phyloP scores from a whole-genome alignment of 2,888 invertebrate species.

The Napeogenes sylphis region DNA sequence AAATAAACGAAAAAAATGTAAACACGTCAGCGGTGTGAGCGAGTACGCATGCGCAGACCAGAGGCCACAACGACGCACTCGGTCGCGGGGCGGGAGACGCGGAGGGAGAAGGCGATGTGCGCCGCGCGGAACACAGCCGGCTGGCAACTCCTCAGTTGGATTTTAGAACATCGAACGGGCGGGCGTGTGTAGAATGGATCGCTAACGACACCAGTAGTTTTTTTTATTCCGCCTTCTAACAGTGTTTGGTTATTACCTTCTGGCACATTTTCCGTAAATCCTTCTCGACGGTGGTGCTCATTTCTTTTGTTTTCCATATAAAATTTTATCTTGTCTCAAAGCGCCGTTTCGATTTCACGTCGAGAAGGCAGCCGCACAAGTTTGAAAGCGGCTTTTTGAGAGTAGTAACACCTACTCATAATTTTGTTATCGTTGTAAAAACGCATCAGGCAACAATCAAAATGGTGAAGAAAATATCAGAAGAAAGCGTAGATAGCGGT shows the following conservation, averaged over 20 bases:
- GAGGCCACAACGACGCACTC: slow-evolving; percentile 53
- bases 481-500: slow-evolving; percentile 78
- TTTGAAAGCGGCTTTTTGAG: slow-evolving; percentile 77
- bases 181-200: slow-evolving; percentile 77
- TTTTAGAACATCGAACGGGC: slow-evolving; percentile 77
- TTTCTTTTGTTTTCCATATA: slow-evolving; percentile 56
- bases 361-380: slow-evolving; percentile 74
- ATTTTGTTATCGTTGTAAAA: slow-evolving; percentile 64
- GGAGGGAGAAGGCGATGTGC: slow-evolving; percentile 39
- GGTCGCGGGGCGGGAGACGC: slow-evolving; percentile 38
- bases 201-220: slow-evolving; percentile 77
- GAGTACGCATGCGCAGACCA: slow-evolving; percentile 65
- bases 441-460: slow-evolving; percentile 63
- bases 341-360: slow-evolving; percentile 74
- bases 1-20: slow-evolving; percentile 67
- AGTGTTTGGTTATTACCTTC: slow-evolving; percentile 74
- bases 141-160: slow-evolving; percentile 65
- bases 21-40: slow-evolving; percentile 71
- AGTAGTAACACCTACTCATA: slow-evolving; percentile 71
- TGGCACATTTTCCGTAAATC: slow-evolving; percentile 68
- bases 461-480: slow-evolving; percentile 78
- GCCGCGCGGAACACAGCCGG: slow-evolving; percentile 46
- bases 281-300: slow-evolving; percentile 74
- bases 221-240: slow-evolving; percentile 76
- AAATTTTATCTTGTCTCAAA: slow-evolving; percentile 55